Base-by-base conservation (phyloP, 2,888 invertebrate species). In the Bugula neritina region DNA sequence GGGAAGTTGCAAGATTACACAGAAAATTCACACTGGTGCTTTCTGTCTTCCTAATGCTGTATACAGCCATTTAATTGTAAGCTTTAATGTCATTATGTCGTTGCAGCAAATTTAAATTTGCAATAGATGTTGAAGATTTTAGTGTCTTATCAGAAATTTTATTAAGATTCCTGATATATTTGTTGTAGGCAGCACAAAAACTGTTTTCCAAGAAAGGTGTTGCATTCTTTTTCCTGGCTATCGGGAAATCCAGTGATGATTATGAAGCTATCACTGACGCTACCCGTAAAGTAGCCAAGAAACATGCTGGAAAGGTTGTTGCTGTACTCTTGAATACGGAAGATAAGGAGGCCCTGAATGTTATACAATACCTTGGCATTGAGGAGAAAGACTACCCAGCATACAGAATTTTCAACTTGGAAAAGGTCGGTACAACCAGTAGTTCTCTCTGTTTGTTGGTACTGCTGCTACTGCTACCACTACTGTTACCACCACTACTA, bases 341-440 rank as follows among this genome's bases (percentile, higher is more conserved):
- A 81, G 92, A 94, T 82, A 92, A 93, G 82, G 98, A 99, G 84
- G 97, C 99, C 86, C 91, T 91, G 80, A 89, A 98, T 82, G 98
- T 99, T 84, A 87, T 99, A 84, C 98, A 99, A 87, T 99, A 96
- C 92, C 99, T 99, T 86, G 98, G 97, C 79, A 91, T 98, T 89
- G 92, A 91, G 87, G 92, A 92, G 85, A 92, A 92, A n/a, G 94
- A 86, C 54, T 80, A 83, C 57, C 87, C 87, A 71, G 80, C 86
- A 73, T 91, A 94, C 81, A 90, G 97, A 78, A 88, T 99, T 76
- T 98, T 99, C 84, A 91, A 91, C 76, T 87, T 99, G 75, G 95
- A 95, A 85, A 94, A 97, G 63, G 63, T 63, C 95, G 5, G 55
- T 13, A 52, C 21, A 21, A 52, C 10, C 10, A 52, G 21, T 52